A percentile compares a stretch with the other conserved stretches of the same genome.
Evolutionary conservation across 2,113 vertebrate genomes (phyloP).

Genomic region (Mormoops blainvillei): DNA sequence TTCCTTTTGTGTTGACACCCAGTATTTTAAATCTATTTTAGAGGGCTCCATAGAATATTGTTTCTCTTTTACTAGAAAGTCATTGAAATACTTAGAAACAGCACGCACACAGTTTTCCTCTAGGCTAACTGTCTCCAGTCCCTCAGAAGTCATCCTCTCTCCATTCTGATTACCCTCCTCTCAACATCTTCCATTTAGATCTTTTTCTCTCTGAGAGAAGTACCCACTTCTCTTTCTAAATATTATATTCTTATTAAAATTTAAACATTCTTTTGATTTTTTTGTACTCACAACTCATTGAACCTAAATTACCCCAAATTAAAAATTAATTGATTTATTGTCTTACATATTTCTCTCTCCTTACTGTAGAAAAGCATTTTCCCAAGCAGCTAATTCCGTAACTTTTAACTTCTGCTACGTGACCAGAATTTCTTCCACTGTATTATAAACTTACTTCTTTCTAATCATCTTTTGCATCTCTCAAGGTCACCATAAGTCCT

Average conservation of each 20-base stretch:
- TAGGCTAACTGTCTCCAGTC: neutral
- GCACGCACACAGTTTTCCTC: neutral
- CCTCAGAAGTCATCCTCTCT: neutral
- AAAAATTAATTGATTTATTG: neutral
- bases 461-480: neutral
- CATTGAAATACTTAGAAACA: neutral
- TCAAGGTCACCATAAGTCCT: slow-evolving; percentile 17
- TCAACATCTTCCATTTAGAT: neutral
- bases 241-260: neutral
- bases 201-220: neutral
- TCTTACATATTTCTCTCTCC: neutral
- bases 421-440: neutral
- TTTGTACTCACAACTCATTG: neutral
- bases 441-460: slow-evolving; percentile 35
- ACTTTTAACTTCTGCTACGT: neutral
- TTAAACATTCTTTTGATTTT: neutral
- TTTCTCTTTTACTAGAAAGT: neutral
- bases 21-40: neutral
- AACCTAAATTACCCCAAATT: neutral
- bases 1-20: neutral
- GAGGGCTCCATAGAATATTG: neutral
- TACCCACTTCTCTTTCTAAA: neutral
- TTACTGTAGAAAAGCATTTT: neutral
- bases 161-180: neutral
- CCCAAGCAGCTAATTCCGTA: neutral